Base-by-base conservation (phyloP, 1,140 invertebrate species). In the Eupristina koningsbergeri region DNA sequence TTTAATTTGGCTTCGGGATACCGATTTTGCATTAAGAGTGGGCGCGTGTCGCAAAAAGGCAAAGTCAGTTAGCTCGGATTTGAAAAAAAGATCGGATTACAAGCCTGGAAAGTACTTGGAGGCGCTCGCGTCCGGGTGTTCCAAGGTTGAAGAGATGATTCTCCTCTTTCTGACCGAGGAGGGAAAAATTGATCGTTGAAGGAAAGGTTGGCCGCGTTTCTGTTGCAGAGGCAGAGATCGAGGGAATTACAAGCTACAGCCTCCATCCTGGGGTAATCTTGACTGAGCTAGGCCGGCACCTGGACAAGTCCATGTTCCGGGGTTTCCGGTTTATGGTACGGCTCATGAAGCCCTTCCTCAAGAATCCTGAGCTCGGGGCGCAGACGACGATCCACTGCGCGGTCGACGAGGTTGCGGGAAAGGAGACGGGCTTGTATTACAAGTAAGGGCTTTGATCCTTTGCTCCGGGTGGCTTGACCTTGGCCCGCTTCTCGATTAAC, bases 301-400 rank as follows among this genome's bases (percentile, higher is more conserved):
- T 96, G 36, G 92, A 94, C 85, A 88, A 92, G 2, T 91, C 93
- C 0, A 71, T 89, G 90, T 90, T 94, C 90, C 86, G 86, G 79
- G 90, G 94, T 50, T 88, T 75, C 50, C 85, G 81, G 75, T 87
- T 71, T 79, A 41, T 93, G 5, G 91, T 87, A 84, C 3, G 79
- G 5, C 0, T 92, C 0, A 47, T 89, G 0, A 89, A 84, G 39
- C 90, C 90, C 0, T 93, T 94, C 74, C 91, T 94, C 36, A 96
- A 96, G 89, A 93, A 91, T 19, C 93, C 94, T 0, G 93, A 93
- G 85, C 93, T 95, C 86, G 96, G 96, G 0, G 96, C 96, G 15
- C 96, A 97, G 90, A 97, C 97, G 1, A 95, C 95, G 3, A 92
- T 98, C 64, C 94, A 96, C 88, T 96, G 97, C 88, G 94, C 96